Conservation (phyloP, 92 coral and sea anemone genomes). For the Umimayanthus kanabou region DNA sequence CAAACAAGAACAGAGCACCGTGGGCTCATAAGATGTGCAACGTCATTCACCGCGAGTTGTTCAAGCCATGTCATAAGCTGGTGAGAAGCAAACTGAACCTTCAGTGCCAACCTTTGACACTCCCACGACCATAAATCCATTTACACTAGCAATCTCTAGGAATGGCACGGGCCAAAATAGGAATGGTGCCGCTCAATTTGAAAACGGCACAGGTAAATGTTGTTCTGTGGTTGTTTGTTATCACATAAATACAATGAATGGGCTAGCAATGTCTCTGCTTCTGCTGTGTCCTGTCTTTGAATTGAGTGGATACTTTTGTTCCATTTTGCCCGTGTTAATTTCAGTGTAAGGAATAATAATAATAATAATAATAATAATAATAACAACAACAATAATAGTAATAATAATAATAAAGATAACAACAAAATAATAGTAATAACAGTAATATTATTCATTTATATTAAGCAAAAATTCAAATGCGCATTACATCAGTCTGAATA, state of each 20-base stretch:
- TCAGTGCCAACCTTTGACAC: constrained; percentile 22
- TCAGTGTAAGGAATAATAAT: background rate
- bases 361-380: no score
- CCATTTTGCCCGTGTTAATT: background rate
- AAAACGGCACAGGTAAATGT: constrained; percentile 32
- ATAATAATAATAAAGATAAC: no score
- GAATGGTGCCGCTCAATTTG: constrained; percentile 43
- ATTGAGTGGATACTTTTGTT: constrained; percentile 36
- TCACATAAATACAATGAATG: constrained; percentile 20
- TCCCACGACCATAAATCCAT: constrained; percentile 35
- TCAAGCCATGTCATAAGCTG: constrained; percentile 78
- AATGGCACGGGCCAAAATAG: constrained; percentile 28
- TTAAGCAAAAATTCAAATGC: background rate
- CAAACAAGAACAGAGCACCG: constrained; percentile 77
- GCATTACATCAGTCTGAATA: background rate
- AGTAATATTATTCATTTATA: no score
- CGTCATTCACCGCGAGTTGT: constrained; percentile 76
- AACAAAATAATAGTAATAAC: no score
- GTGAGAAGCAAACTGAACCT: constrained; percentile 53
- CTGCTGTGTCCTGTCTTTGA: constrained; percentile 16
- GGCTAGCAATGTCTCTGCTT: background rate
- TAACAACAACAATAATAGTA: no score
- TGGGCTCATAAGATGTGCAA: constrained; percentile 98
- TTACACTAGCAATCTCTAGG: constrained; percentile 37
- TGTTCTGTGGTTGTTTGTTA: constrained; percentile 7